Evolutionary conservation across 2,113 vertebrate species (phyloP).

Genomic region (Megaceryle maxima): DNA sequence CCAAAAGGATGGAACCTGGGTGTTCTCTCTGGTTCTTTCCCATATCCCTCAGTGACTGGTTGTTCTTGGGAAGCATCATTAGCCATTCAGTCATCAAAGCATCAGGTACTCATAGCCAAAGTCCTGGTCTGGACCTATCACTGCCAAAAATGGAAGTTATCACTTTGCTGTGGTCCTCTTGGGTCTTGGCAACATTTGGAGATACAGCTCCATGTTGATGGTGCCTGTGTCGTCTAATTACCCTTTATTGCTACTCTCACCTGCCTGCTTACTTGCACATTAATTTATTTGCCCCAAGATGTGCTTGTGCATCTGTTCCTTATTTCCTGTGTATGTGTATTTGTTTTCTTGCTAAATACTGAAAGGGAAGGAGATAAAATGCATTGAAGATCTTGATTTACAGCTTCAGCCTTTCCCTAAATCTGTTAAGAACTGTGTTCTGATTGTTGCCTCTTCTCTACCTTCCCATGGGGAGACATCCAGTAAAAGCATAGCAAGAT

Average conservation of each 20-base stretch:
- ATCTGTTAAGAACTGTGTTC: constrained; percentile 6
- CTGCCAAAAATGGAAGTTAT: background rate
- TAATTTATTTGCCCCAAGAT: constrained; percentile 44
- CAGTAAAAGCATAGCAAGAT: background rate
- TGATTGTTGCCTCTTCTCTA: background rate
- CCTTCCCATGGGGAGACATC: background rate
- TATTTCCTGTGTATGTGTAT: constrained; percentile 54
- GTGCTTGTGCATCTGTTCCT: constrained; percentile 15
- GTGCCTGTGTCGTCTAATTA: constrained; percentile 49
- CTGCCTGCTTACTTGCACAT: background rate
- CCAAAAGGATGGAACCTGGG: background rate
- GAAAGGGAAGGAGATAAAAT: constrained; percentile 42
- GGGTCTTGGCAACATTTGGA: background rate
- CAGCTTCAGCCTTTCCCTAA: background rate
- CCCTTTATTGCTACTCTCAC: background rate
- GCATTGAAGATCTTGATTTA: constrained; percentile 55
- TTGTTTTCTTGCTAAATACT: constrained; percentile 38
- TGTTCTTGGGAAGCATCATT: background rate
- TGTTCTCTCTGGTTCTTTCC: background rate
- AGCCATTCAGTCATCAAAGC: background rate
- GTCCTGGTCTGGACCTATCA: background rate
- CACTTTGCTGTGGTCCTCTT: background rate
- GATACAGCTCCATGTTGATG: background rate
- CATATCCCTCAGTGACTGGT: background rate
- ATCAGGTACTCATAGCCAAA: background rate